Conservation (phyloP, 2,888 invertebrate species). For the Neelides folsomi region DNA sequence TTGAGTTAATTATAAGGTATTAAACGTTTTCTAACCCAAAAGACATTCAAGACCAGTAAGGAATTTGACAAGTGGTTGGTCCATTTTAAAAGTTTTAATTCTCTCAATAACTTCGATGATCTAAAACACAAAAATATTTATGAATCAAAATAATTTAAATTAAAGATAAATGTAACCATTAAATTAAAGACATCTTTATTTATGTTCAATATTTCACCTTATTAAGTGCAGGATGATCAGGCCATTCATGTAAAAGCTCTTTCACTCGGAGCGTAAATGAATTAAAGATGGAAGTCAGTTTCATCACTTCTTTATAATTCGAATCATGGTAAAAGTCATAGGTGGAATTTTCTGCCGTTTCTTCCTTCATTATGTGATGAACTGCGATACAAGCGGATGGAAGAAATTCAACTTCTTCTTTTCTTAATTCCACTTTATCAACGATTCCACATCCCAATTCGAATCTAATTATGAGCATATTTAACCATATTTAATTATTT, state of each 20-base stretch:
- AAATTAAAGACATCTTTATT: not conserved
- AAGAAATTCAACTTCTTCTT: constrained; percentile 22
- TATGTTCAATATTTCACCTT: constrained; percentile 45
- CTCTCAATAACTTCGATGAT: constrained; percentile 30
- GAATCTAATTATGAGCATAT: constrained; percentile 25
- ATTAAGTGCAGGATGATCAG: constrained; percentile 74
- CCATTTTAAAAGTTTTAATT: constrained; percentile 48
- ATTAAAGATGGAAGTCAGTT: constrained; percentile 56
- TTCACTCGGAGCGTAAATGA: constrained; percentile 49
- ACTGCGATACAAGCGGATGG: constrained; percentile 23
- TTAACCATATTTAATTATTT: not conserved
- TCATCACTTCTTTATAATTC: constrained; percentile 61
- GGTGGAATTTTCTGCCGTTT: constrained; percentile 8
- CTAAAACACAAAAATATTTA: constrained; percentile 11
- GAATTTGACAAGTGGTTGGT: constrained; percentile 72
- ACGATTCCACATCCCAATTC: constrained; percentile 19
- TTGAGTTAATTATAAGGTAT: too few species aligned
- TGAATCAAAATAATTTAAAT: constrained; percentile 33
- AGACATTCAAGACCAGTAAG: constrained; percentile 81
- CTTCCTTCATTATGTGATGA: not conserved
- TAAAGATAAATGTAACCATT: too few species aligned
- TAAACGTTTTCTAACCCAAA: constrained; percentile 53
- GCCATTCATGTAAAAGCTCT: constrained; percentile 62
- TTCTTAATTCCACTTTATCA: not conserved
- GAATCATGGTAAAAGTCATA: constrained; percentile 72